Conservation (phyloP, 2,888 invertebrate genomes). For the Tipula vernalis region DNA sequence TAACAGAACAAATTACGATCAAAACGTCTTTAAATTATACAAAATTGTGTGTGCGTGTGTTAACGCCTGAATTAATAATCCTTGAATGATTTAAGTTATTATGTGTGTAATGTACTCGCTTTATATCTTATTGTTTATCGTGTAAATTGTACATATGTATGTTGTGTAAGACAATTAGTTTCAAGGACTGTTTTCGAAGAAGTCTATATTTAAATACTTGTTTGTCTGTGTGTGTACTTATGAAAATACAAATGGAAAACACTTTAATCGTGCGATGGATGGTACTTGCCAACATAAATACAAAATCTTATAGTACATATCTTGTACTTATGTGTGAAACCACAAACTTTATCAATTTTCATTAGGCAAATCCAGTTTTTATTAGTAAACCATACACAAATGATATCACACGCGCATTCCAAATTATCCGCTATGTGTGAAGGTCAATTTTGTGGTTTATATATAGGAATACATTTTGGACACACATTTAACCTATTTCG, state of each 20-base stretch:
- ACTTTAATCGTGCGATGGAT: background rate
- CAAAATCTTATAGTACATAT: background rate
- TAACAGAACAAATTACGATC: background rate
- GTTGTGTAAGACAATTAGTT: background rate
- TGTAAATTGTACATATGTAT: background rate
- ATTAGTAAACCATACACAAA: too few species aligned
- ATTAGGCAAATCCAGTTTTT: too few species aligned
- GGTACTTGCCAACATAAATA: background rate
- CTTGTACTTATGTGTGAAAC: too few species aligned
- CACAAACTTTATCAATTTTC: too few species aligned
- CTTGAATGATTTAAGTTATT: background rate
- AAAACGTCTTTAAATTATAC: background rate
- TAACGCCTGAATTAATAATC: slow-evolving; percentile 4
- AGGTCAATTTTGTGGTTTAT: background rate
- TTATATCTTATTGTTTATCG: background rate
- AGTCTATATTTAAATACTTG: background rate
- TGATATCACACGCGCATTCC: too few species aligned
- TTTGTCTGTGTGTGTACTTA: background rate
- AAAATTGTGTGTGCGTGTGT: background rate
- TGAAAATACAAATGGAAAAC: background rate
- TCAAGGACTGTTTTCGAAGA: background rate
- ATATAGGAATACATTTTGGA: background rate
- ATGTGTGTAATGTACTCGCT: background rate
- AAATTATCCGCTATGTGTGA: background rate
- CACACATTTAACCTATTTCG: background rate